Base-by-base conservation (phyloP, 2,797 vertebrate genomes). In the Megaceryle alcyon region DNA sequence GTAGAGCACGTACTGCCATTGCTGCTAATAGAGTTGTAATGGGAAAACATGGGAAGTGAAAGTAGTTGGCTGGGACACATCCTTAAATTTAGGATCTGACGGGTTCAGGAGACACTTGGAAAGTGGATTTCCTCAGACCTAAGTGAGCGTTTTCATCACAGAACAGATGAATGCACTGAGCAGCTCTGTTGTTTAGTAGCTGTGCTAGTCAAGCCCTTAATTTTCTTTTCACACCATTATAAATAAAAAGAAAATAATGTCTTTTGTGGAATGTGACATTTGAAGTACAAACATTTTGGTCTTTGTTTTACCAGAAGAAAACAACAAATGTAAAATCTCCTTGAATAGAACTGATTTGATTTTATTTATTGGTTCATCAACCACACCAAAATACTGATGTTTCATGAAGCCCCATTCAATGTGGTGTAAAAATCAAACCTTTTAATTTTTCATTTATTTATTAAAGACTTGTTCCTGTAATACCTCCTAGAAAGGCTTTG, bases 261-360 rank as follows among this genome's bases (percentile, higher is more conserved):
- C 8, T 83, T 51, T 35, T 75, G n/a, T 88, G 77, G 66, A 86
- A 86, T 31, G 46, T 66, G 70, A 18, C 28, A 46, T 48, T 86
- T 73, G 35, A 92, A 79, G 56, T 37, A 79, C 46, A 66, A 78
- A 63, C 2, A 16, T 39, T 81, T 83, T 31, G 15, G 13, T 59
- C 69, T 79, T 82, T 88, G 31, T 91, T 88, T 83, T 71, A 72
- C 39, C 26, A 70, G 59, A 68, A 75, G 33, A 54, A 90, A 87
- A 48, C 13, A 82, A 44, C 15, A 87, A 72, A 85, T 29, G 7
- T 23, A 57, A 83, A 49, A 46, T 26, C 60, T 88, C 2, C 61
- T 77, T 82, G 63, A 72, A 57, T 76, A 7, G 46, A 69, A 46
- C 6, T 31, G 16, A 17, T 78, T 92, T 87, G 51, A 41, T 61